Conservation (phyloP, 1,140 invertebrate species). For the Apis dorsata region DNA sequence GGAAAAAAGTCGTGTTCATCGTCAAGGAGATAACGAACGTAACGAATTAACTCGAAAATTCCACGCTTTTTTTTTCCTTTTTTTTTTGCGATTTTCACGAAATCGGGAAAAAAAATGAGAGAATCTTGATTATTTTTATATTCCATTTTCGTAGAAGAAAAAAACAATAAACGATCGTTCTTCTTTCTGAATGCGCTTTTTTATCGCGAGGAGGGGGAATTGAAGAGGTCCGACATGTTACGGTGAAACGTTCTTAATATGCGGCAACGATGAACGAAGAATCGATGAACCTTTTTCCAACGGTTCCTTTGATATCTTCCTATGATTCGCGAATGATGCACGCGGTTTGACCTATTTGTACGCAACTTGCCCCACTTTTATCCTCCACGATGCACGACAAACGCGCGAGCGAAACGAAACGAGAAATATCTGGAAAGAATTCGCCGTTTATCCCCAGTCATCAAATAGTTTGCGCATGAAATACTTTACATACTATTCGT, state of each 20-base stretch:
- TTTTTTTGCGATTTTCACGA: too few species aligned
- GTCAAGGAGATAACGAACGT: not conserved
- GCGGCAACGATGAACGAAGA: not conserved
- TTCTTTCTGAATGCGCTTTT: not conserved
- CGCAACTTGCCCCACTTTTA: not conserved
- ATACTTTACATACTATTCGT: not conserved
- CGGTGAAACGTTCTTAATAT: conserved; percentile 2
- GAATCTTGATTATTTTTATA: too few species aligned
- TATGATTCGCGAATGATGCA: not conserved
- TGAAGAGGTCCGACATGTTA: not conserved
- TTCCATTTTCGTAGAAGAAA: too few species aligned
- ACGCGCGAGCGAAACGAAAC: not conserved
- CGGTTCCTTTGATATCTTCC: not conserved
- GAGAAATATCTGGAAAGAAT: not conserved
- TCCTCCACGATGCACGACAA: not conserved
- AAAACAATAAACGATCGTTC: not conserved
- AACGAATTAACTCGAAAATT: not conserved
- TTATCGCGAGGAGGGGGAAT: not conserved
- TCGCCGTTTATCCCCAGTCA: not conserved
- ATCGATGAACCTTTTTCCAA: conserved; percentile 14
- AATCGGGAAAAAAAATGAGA: too few species aligned
- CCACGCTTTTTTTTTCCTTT: too few species aligned
- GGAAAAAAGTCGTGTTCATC: not conserved
- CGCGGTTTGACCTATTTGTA: not conserved
- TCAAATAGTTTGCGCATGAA: not conserved